Evolutionary conservation across 2,888 invertebrate genomes (phyloP).

Genomic region (Mesorhabditis sp.): DNA sequence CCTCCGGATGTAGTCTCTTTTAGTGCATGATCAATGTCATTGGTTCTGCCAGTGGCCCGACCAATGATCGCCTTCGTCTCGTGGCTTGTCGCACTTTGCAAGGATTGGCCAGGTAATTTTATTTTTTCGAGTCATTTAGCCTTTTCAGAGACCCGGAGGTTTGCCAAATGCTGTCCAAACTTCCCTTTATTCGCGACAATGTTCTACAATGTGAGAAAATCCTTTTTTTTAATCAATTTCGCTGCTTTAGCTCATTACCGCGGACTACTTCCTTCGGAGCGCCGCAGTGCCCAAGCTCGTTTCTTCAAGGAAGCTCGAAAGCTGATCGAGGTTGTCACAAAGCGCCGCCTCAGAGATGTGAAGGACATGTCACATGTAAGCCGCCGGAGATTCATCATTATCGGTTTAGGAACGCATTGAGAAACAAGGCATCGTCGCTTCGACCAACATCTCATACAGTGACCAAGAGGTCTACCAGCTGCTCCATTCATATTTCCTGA

Average conservation of each 20-base stretch:
- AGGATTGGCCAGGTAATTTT: slow-evolving; percentile 2
- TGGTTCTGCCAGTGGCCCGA: not conserved
- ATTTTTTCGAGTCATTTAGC: not conserved
- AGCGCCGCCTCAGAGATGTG: slow-evolving; percentile 28
- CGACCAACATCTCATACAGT: slow-evolving; percentile 87
- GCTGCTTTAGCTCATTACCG: slow-evolving; percentile 75
- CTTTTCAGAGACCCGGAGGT: slow-evolving; percentile 64
- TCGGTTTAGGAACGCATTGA: slow-evolving; percentile 38
- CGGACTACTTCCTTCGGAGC: slow-evolving; percentile 93
- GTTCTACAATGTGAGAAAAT: slow-evolving; percentile 74
- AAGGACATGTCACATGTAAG: slow-evolving; percentile 32
- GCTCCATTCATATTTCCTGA: slow-evolving; percentile 68
- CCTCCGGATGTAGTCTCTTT: not conserved
- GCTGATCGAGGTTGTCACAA: slow-evolving; percentile 70
- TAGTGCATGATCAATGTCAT: not conserved
- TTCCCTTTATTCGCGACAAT: slow-evolving; percentile 87
- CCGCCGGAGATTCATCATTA: not conserved
- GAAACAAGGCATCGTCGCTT: slow-evolving; percentile 83
- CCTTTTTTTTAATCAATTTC: not conserved
- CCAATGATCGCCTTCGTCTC: not conserved
- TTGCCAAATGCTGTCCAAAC: slow-evolving; percentile 86
- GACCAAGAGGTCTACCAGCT: slow-evolving; percentile 86
- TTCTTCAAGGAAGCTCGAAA: slow-evolving; percentile 91
- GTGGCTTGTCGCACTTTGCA: not conserved
- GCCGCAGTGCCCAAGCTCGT: slow-evolving; percentile 85